Conservation (phyloP, 1,140 invertebrate species). For the Euschistus heros region DNA sequence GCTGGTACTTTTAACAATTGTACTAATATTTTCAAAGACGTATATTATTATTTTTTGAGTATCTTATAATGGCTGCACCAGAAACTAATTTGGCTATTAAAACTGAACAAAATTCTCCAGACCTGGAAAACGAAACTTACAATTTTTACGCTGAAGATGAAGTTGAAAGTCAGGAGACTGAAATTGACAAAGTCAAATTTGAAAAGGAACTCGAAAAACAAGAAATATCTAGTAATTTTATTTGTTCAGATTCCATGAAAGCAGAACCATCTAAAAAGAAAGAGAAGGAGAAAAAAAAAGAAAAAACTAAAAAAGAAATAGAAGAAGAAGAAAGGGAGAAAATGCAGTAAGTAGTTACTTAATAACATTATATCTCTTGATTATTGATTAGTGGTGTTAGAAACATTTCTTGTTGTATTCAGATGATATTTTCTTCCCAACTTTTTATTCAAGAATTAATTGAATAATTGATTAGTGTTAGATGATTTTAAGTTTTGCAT, state of each 20-base stretch:
- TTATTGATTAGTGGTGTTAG: no score
- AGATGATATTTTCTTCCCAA: no score
- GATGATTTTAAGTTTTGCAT: no score
- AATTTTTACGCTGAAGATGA: neutral
- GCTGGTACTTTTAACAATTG: no score
- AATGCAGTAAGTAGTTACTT: constrained; percentile 31
- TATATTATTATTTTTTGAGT: no score
- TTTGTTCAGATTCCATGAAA: no score
- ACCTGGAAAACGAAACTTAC: neutral
- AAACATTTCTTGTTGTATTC: no score
- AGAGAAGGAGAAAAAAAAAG: constrained; percentile 28
- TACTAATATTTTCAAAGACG: no score
- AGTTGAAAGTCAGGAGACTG: neutral
- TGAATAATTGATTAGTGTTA: no score
- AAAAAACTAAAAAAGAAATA: constrained; percentile 32
- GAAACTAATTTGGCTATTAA: neutral
- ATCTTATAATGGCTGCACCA: no score
- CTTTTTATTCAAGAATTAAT: no score
- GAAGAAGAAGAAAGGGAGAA: constrained; percentile 34
- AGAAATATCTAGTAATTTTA: neutral
- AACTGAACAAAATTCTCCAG: constrained; percentile 1
- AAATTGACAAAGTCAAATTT: constrained; percentile 10
- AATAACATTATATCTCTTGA: no score
- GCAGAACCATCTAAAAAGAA: neutral
- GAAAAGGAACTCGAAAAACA: constrained; percentile 4